Percentiles rank a stretch among this genome's conserved stretches.
phyloP scores from a whole-genome alignment of 2,797 vertebrate genomes.

The Cichlasoma orientale region DNA sequence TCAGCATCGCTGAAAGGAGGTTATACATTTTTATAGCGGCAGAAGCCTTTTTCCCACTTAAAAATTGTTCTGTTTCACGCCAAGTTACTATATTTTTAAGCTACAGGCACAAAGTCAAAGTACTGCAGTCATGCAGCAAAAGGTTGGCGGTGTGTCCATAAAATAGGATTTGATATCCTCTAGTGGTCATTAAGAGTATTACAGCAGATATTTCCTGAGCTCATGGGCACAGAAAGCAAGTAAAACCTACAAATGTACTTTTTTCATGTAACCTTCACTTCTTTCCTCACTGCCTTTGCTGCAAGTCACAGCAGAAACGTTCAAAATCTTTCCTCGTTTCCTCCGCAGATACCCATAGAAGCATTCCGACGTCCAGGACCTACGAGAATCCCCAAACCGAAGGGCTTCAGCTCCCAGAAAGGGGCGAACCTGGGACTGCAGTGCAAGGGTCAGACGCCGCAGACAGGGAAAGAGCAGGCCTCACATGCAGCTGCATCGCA shows the following conservation, averaged over 20 bases:
- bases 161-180: conserved; percentile 51
- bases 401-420: conserved; percentile 78
- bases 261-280: background rate
- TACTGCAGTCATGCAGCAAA: conserved; percentile 12
- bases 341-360: conserved; percentile 85
- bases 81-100: background rate
- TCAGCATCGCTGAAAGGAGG: background rate
- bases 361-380: conserved; percentile 82
- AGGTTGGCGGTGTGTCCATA: background rate
- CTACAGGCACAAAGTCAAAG: background rate
- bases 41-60: background rate
- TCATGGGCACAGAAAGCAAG: background rate
- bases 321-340: conserved; percentile 13
- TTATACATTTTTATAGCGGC: background rate
- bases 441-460: conserved; percentile 33
- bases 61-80: background rate
- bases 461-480: conserved; percentile 43
- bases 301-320: background rate
- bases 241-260: background rate
- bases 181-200: conserved; percentile 50
- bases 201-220: background rate
- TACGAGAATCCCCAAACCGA: conserved; percentile 90
- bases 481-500: conserved; percentile 29
- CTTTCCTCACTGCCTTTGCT: background rate
- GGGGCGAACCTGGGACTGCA: conserved; percentile 52